Base-by-base conservation (phyloP, 2,113 vertebrate genomes). In the Atractosteus spatula region DNA sequence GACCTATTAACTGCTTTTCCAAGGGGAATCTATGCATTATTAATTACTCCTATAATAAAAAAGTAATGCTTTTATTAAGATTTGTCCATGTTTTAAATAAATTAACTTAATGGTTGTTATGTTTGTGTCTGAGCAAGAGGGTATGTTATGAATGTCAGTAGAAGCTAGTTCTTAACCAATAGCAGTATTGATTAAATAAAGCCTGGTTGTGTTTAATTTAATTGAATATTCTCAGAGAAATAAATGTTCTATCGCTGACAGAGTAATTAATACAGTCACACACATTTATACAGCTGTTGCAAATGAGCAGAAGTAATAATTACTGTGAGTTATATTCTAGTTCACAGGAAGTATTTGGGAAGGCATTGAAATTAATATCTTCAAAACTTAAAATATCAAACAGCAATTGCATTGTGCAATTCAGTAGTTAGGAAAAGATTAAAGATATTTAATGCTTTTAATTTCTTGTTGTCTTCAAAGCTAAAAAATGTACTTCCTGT, bases 171-270 rank as follows among this genome's bases (percentile, higher is more conserved):
- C 5, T 82, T 83, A 83, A 85, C 82, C 84, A 80, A 75, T 75
- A 68, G 76, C 80, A 81, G 83, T 83, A 85, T 82, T 85, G 83
- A 89, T 82, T 77, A 80, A 84, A 54, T 77, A 82, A 54, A 13
- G 71, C 81, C 76, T 76, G 78, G 81, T 79, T 72, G 84, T 79
- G 82, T 82, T 76, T 74, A 71, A 77, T 76, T 72, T 82, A 77
- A 79, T 79, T 84, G 83, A 79, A 85, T 78, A 78, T 87, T 78
- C 78, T 74, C 84, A 74, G 75, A 73, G 78, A 86, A 88, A 88
- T 80, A 82, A 51, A 85, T 83, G 84, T 80, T 78, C 81, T 77
- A 80, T 85, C 86, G 80, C 79, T 80, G 85, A 85, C 86, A 80
- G 84, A 78, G 80, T 84, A 89, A 87, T 87, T 88, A 87, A 87